Conservation (phyloP, 2,797 vertebrate species). For the Pseudochromis fuscus region DNA sequence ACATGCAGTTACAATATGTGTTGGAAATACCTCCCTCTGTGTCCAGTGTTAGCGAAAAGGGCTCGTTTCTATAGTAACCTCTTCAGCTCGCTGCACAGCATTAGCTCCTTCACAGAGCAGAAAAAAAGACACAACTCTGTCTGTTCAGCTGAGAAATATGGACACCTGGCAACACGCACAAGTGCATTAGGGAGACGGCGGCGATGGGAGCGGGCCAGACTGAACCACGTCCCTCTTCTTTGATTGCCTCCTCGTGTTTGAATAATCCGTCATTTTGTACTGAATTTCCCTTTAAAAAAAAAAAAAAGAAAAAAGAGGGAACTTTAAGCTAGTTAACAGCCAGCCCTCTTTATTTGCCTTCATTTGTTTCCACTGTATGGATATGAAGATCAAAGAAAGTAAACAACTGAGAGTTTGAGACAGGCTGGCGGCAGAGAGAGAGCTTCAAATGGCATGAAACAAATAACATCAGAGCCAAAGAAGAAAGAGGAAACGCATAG, state of each 20-base stretch:
- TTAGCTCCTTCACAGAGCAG: constrained; percentile 76
- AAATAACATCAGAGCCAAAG: constrained; percentile 38
- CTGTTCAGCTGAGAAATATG: constrained; percentile 68
- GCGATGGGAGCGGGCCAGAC: background rate
- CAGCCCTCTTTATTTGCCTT: constrained; percentile 10
- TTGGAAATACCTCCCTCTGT: constrained; percentile 26
- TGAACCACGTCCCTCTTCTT: background rate
- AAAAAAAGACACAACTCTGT: constrained; percentile 71
- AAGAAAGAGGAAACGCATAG: background rate
- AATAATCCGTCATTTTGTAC: constrained; percentile 3
- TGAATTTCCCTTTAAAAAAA: background rate
- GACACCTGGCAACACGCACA: constrained; percentile 62
- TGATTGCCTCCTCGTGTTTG: background rate
- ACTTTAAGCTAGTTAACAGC: constrained; percentile 9
- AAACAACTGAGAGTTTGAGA: constrained; percentile 32
- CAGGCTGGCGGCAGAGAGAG: constrained; percentile 15
- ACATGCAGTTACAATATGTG: constrained; percentile 38
- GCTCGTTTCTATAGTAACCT: constrained; percentile 86
- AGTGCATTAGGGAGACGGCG: constrained; percentile 45
- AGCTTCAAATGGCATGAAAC: constrained; percentile 38
- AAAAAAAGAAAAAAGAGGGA: background rate
- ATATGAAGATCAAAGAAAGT: constrained; percentile 27
- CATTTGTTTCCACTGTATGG: constrained; percentile 19
- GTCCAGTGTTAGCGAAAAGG: constrained; percentile 59
- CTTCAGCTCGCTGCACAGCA: constrained; percentile 75